Evolutionary conservation across 2,113 vertebrate species (phyloP), one percentile per base, ranked within the genome.

Genomic region (Coracopsis vasa): DNA sequence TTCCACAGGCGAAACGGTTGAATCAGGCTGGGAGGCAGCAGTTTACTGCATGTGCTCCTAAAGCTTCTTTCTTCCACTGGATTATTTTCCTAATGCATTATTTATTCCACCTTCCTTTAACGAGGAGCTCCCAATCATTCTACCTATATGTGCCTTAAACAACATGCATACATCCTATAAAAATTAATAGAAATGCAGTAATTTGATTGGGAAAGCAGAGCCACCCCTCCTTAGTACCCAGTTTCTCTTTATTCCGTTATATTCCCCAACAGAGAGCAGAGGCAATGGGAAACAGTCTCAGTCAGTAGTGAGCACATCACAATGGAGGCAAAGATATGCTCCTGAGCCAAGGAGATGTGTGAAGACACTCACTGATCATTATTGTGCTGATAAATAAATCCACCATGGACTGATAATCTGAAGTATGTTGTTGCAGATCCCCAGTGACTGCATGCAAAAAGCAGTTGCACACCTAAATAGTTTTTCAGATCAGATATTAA

Each of bases 221-320:
- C 10, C 28, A 27, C 7, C 8, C 4, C 11, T 92, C 18, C n/a
- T 45, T 28, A 56, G 14, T 11, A 51, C 7, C 2, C 17, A 16
- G 5, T 44, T 89, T 72, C 25, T 27, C 28, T 67, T 64, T 45
- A 18, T 56, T 85, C 28, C 13, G 1, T 3, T 31, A 16, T 7
- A 20, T 42, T 92, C 4, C 31, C 10, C 8, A 39, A 9, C 4
- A 41, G 19, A 12, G 18, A 78, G 31, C 42, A 64, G 29, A 69
- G 31, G 5, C 0, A 3, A 35, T 0, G 5, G 28, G 35, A 13
- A 62, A 24, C 29, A 37, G 17, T 17, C 48, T 95, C 41, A 48
- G 13, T 8, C 8, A 13, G 44, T 11, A 44, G 16, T 0, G 0
- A 81, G 15, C 4, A 33, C 31, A 18, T 6, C 0, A 0, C 19